phyloP scores from a whole-genome alignment of 2,113 vertebrate species.

The Burhinus bistriatus region DNA sequence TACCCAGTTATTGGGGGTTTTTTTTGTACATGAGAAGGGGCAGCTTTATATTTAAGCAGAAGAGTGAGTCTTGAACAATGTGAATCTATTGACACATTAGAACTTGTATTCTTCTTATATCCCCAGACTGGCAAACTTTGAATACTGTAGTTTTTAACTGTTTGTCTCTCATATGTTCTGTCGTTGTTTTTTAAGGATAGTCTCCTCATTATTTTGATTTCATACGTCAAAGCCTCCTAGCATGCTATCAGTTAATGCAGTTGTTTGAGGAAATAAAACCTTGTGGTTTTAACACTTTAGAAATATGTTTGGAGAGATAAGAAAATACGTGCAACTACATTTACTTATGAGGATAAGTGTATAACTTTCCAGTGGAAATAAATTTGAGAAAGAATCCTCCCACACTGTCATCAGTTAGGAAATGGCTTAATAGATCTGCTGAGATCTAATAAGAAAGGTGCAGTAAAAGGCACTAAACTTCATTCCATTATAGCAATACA shows the following conservation, averaged over 20 bases:
- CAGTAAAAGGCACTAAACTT: neutral
- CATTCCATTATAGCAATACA: neutral
- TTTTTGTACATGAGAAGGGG: neutral
- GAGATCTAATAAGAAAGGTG: neutral
- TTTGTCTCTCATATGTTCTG: neutral
- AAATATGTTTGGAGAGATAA: neutral
- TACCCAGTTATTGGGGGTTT: neutral
- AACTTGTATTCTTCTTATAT: neutral
- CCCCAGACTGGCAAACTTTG: neutral
- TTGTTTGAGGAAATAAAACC: neutral
- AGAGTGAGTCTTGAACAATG: neutral
- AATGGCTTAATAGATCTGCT: neutral
- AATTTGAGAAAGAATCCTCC: neutral
- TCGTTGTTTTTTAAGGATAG: neutral
- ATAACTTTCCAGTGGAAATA: neutral
- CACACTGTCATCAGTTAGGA: neutral
- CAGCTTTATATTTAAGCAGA: neutral
- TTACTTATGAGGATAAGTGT: neutral
- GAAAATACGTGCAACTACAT: neutral
- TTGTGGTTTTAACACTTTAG: neutral
- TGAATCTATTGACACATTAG: neutral
- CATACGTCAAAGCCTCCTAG: neutral
- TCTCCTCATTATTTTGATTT: neutral
- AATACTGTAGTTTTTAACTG: neutral
- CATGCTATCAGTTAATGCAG: neutral